Evolutionary conservation across 1,140 invertebrate species (phyloP).

Genomic region (Oscheius sp.): DNA sequence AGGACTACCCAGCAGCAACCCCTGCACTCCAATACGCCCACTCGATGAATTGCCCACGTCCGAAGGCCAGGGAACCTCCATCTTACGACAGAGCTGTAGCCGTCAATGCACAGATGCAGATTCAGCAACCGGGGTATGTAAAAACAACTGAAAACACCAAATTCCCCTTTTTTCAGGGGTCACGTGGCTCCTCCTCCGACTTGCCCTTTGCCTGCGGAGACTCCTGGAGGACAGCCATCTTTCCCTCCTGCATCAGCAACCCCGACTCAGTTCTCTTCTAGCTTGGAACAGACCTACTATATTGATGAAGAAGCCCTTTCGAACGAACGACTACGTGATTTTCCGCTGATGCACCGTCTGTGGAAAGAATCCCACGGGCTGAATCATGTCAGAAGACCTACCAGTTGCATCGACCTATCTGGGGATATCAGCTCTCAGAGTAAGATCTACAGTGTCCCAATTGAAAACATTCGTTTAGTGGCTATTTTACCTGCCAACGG

Average conservation of each 20-base stretch:
- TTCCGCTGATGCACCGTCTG: not conserved
- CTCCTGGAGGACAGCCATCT: constrained; percentile 2
- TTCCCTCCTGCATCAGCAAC: constrained; percentile 16
- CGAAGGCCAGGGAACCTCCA: constrained; percentile 5
- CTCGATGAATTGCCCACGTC: not conserved
- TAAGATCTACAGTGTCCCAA: not conserved
- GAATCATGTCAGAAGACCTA: not conserved
- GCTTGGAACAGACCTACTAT: not conserved
- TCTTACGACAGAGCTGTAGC: not conserved
- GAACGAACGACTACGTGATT: not conserved
- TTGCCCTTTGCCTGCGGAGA: not conserved
- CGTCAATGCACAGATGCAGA: not conserved
- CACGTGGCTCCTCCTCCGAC: not conserved
- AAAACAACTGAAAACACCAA: not conserved
- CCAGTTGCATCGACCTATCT: not conserved
- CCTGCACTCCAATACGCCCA: not conserved
- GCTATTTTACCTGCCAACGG: not conserved
- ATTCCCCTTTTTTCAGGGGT: not conserved
- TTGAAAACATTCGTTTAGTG: not conserved
- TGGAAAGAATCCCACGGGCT: not conserved
- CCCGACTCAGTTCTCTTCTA: not conserved
- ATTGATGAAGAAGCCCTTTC: not conserved
- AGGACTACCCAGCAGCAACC: not conserved
- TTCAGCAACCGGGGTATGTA: not conserved
- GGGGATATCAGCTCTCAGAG: not conserved